Conservation (phyloP, 2,797 vertebrate genomes). For the Cottoperca gobio region DNA sequence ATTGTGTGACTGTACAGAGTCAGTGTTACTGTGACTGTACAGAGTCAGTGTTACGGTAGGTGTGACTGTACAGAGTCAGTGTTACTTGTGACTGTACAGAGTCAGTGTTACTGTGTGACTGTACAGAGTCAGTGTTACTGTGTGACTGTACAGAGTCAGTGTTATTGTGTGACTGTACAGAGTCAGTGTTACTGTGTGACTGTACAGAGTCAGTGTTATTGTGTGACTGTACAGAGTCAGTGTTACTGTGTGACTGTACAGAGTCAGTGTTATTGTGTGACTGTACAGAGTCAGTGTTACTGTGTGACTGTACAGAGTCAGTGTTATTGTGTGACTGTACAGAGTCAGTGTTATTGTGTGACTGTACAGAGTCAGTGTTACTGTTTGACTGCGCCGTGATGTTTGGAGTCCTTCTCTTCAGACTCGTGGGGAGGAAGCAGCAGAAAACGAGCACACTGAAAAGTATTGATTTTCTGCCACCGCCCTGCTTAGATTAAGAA, state of each 20-base stretch:
- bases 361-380: not conserved
- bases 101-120: too few relatives aligned
- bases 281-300: not conserved
- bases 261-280: too few relatives aligned
- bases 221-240: not conserved
- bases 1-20: constrained; percentile 32
- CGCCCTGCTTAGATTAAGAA: constrained; percentile 77
- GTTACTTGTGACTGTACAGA: constrained; percentile 25
- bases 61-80: not conserved
- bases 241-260: constrained; percentile 24
- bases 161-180: too few relatives aligned
- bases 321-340: too few relatives aligned
- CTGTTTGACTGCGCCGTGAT: constrained; percentile 28
- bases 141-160: too few relatives aligned
- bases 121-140: not conserved
- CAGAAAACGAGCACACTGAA: constrained; percentile 47
- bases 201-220: too few relatives aligned
- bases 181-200: constrained; percentile 4
- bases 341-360: not conserved
- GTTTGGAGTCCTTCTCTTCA: constrained; percentile 27
- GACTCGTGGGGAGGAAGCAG: constrained; percentile 37
- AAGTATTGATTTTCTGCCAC: constrained; percentile 82
- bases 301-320: constrained; percentile 36
- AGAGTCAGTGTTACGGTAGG: not conserved
- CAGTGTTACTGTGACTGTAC: too few relatives aligned